Conservation (phyloP, 2,113 vertebrate genomes). For the Rhinolophus ferrumequinum region DNA sequence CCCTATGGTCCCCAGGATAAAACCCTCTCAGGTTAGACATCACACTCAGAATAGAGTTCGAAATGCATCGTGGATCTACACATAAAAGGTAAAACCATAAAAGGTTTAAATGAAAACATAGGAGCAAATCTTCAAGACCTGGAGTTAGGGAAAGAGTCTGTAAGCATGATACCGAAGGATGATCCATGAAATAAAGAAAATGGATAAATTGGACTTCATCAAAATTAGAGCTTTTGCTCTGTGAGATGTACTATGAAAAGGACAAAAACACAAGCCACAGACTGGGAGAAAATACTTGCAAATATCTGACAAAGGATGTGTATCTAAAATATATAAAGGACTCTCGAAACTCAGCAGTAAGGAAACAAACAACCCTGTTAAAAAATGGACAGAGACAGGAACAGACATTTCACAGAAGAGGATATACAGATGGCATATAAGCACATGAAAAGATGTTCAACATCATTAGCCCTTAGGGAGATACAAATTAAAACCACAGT, state of each 20-base stretch:
- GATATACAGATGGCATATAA: background rate
- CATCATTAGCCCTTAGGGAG: background rate
- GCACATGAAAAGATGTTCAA: background rate
- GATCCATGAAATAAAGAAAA: background rate
- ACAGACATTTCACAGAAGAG: background rate
- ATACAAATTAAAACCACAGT: background rate
- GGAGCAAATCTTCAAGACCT: background rate
- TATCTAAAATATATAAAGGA: background rate
- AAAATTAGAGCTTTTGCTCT: background rate
- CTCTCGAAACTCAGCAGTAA: background rate
- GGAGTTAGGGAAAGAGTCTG: background rate
- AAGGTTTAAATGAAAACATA: background rate
- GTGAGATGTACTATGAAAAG: background rate
- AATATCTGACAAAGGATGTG: background rate
- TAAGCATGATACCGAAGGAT: background rate
- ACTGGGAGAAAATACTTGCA: background rate
- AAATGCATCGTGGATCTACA: background rate
- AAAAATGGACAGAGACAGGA: background rate
- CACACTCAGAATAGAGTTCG: background rate
- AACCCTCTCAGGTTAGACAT: background rate
- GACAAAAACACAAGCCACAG: background rate
- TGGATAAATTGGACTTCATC: background rate
- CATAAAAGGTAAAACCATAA: background rate
- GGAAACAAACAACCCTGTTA: background rate
- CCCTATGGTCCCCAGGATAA: background rate